Evolutionary conservation across 2,113 vertebrate genomes (phyloP), one percentile per base, ranked within the genome.

Genomic region (Aspidoscelis tigris): DNA sequence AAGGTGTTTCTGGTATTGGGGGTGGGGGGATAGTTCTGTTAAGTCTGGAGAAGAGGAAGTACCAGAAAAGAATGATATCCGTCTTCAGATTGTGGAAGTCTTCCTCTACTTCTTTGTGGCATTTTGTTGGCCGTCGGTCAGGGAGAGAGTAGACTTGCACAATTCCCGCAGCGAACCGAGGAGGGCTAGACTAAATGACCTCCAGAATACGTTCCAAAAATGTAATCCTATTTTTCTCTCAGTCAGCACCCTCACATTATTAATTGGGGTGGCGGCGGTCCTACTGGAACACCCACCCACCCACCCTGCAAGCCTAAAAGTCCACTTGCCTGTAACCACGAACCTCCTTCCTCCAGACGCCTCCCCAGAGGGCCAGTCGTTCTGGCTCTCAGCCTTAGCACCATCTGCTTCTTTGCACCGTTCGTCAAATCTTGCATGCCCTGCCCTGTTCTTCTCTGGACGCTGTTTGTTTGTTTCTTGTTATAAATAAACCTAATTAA

Each of bases 401-500:
- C 83, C 83, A 85, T 85, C 83, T 85, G 83, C 77, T 66, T 39
- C 83, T 80, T 50, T 53, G 77, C 66, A 85, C 76, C 74, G 69
- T 79, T 85, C 79, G 77, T 85, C 83, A 85, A 20, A 53, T 85
- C 83, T 84, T 79, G 76, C 69, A 5, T 80, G 83, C 70, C 70
- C 77, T 85, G 77, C 83, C 70, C 83, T 80, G 77, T 85, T 85
- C 83, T 80, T 85, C 77, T 85, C 83, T 85, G 83, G 83, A 80
- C 70, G 44, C 66, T 85, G 83, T 85, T 80, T 85, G 83, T 85
- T 85, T 85, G 70, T 80, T 85, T 85, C 83, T 85, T 66, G 83
- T 80, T 85, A 85, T 85, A 85, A 85, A 85, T 85, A 85, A 85
- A 85, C 83, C 83, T 80, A 85, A 85, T 85, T 85, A 85, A 85